Evolutionary conservation across 2,797 vertebrate genomes (phyloP).

Genomic region (Eurystomus glaucurus): DNA sequence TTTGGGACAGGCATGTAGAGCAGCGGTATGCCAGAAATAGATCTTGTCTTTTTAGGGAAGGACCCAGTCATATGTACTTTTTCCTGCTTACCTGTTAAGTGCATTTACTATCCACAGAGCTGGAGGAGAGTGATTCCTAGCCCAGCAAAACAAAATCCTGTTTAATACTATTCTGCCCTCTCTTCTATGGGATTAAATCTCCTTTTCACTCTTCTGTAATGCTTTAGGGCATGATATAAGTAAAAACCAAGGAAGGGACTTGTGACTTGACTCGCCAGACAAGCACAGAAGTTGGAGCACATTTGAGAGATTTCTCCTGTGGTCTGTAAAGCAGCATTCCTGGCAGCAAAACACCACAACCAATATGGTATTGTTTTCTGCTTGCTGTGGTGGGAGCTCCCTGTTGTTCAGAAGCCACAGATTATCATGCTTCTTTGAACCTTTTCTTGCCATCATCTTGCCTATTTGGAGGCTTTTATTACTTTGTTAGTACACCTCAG

Average conservation of each 20-base stretch:
- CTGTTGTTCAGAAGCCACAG: neutral
- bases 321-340: neutral
- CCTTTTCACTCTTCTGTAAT: neutral
- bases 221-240: neutral
- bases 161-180: neutral
- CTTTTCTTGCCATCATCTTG: neutral
- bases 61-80: neutral
- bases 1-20: neutral
- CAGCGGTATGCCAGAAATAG: neutral
- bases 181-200: neutral
- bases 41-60: neutral
- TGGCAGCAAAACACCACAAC: neutral
- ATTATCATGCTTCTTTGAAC: neutral
- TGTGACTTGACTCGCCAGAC: neutral
- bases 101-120: neutral
- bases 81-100: neutral
- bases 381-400: neutral
- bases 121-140: neutral
- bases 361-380: constrained; percentile 14
- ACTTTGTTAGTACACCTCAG: neutral
- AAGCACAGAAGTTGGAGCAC: neutral
- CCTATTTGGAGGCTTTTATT: neutral
- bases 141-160: neutral
- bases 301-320: neutral
- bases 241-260: neutral